Base-by-base conservation (phyloP, 2,888 invertebrate species). In the Phalangium opilio region DNA sequence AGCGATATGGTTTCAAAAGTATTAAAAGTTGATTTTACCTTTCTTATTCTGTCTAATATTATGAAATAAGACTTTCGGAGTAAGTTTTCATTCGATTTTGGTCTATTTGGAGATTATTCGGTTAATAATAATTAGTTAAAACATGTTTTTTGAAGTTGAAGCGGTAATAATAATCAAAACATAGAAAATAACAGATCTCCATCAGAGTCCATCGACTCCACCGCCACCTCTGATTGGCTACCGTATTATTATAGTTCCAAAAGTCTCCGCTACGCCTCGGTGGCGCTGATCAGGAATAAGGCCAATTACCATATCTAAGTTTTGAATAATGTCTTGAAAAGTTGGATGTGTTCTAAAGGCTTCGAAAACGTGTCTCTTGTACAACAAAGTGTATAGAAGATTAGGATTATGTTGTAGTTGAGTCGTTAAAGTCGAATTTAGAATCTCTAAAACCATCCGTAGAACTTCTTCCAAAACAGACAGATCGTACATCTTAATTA, bases 401-500 rank as follows among this genome's bases (percentile, higher is more conserved):
- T 98, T 83, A 5, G 89, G 75, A 74, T 86, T 84, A 71, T 87
- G 77, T 56, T 79, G 70, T 55, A 98, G 72, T 61, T 89, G 89
- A 63, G 84, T 80, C 0, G 84, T 79, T 44, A 99, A 73, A 62
- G 86, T 85, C 27, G 93, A 93, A 73, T 98, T 98, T 55, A 98
- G 75, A 50, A 98, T 95, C 71, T 98, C 98, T 52, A 98, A 68
- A 14, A 98, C 78, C 85, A 96, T 96, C 27, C 95, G 73, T 27
- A 98, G 73, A 0, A 96, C 93, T 67, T 96, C 96, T 67, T 96
- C 96, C 27, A 96, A 70, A 0, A 93, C 91, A 38, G 78, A 79
- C 56, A 93, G 74, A 68, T 93, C 90, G 62, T 89, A 86, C 65
- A 86, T 77, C 79, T 82, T 61, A 58, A 35, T 40, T n/a, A n/a